Base-by-base conservation (phyloP, 2,888 invertebrate genomes). In the Lasioglossum calceatum region DNA sequence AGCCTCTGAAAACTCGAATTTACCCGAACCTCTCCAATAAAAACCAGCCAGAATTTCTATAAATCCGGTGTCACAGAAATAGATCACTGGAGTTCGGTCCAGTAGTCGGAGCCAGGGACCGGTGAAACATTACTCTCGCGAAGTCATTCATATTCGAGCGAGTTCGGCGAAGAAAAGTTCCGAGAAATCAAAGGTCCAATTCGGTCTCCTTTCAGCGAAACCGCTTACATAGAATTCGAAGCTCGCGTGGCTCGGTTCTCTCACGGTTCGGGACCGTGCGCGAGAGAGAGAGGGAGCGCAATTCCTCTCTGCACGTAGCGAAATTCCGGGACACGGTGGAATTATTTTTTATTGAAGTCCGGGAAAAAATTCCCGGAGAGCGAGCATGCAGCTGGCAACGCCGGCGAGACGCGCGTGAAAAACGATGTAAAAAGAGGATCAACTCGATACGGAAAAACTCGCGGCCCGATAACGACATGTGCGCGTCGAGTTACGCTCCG, bases 401-500 rank as follows among this genome's bases (percentile, higher is more conserved):
- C 4, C 16, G 23, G 70, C 70, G 70, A 19, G 39, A 19, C 70
- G 70, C 23, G 72, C 61, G 77, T 77, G 85, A 85, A 70, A 81
- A 83, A 77, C 83, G 77, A 61, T 19, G 81, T 14, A 72, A 86
- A 76, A 74, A 47, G 71, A 58, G 81, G 71, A 58, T 77, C 77
- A 76, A 79, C 74, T 27, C 77, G 82, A 80, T 83, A 80, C 70
- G 58, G 77, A 44, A 74, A 36, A 84, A 58, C 77, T 80, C 42
- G 74, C 54, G 70, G 75, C 70, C n/a, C 76, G 86, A 77, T 88
- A 84, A 88, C 81, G 82, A 79, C 76, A 54, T 70, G 83, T 54
- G 42, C 79, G 85, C 70, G 82, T 67, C 85, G 85, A 77, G 79
- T 87, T 82, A 85, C 85, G 71, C 80, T 77, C 44, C 75, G 79